Evolutionary conservation across 2,113 vertebrate genomes (phyloP).

Genomic region (Gulo gulo): DNA sequence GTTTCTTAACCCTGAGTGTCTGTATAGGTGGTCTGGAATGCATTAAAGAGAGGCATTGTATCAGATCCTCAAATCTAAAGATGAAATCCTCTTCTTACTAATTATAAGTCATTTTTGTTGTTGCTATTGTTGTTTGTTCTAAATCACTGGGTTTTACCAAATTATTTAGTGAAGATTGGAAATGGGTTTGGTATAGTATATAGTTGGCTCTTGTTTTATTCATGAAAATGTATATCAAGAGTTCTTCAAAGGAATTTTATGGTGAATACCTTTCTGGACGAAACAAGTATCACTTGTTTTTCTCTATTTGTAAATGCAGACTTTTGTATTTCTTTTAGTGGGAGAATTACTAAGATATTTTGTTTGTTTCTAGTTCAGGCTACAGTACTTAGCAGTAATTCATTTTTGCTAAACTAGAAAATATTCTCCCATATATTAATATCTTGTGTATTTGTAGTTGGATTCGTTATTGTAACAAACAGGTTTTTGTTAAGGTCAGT

Average conservation of each 20-base stretch:
- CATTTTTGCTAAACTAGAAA: constrained; percentile 28
- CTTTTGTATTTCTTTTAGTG: constrained; percentile 28
- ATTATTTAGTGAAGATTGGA: not conserved
- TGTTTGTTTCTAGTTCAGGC: constrained; percentile 42
- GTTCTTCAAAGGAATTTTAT: constrained; percentile 7
- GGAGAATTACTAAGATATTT: not conserved
- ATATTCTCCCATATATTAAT: constrained; percentile 9
- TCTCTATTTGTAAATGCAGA: constrained; percentile 15
- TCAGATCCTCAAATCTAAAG: not conserved
- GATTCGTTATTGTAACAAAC: not conserved
- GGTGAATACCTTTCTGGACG: not conserved
- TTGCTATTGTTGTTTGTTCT: not conserved
- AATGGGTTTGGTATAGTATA: not conserved
- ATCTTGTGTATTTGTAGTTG: not conserved
- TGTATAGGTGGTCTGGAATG: not conserved
- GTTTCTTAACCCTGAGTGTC: not conserved
- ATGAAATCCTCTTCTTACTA: constrained; percentile 26
- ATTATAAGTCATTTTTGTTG: not conserved
- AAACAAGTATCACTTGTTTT: not conserved
- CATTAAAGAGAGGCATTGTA: constrained; percentile 19
- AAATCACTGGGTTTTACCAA: not conserved
- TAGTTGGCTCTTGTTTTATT: constrained; percentile 3
- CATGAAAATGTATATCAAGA: not conserved
- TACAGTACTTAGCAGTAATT: not conserved
- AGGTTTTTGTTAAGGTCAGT: not conserved